Evolutionary conservation across 1,140 invertebrate genomes (phyloP).

Genomic region (Idris sp.): DNA sequence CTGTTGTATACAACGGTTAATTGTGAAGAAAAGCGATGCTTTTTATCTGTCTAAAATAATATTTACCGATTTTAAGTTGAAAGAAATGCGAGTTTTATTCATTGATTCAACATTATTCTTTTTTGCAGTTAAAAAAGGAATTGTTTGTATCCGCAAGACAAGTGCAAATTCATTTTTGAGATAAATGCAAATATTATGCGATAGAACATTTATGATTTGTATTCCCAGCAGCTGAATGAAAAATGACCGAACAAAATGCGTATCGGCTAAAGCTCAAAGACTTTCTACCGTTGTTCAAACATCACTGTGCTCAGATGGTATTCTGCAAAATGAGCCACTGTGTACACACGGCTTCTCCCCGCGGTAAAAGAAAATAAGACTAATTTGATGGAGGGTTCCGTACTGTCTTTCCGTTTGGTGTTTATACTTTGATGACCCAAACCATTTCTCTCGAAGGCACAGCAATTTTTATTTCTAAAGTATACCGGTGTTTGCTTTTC

Average conservation of each 20-base stretch:
- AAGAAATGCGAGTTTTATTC: no score
- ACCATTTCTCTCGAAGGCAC: slow-evolving; percentile 36
- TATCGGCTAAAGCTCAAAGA: slow-evolving; percentile 39
- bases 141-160: slow-evolving; percentile 9
- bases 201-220: slow-evolving; percentile 25
- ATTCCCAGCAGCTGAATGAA: slow-evolving; percentile 16
- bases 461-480: slow-evolving; percentile 46
- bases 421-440: slow-evolving; percentile 45
- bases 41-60: no score
- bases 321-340: slow-evolving; percentile 70
- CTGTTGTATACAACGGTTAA: no score
- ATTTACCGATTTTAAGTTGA: no score
- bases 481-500: slow-evolving; percentile 41
- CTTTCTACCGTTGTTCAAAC: slow-evolving; percentile 64
- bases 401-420: slow-evolving; percentile 43
- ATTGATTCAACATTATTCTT: no score
- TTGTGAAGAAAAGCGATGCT: no score
- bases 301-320: slow-evolving; percentile 69
- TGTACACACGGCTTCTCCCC: slow-evolving; percentile 65
- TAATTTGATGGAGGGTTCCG: slow-evolving; percentile 56
- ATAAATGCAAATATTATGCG: slow-evolving; percentile 40
- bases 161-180: slow-evolving; percentile 19
- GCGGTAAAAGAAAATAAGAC: slow-evolving; percentile 58
- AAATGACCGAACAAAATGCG: slow-evolving; percentile 39
- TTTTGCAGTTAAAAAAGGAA: no score